phyloP scores from a whole-genome alignment of 2,888 invertebrate species.

The Agonopterix heracliana region DNA sequence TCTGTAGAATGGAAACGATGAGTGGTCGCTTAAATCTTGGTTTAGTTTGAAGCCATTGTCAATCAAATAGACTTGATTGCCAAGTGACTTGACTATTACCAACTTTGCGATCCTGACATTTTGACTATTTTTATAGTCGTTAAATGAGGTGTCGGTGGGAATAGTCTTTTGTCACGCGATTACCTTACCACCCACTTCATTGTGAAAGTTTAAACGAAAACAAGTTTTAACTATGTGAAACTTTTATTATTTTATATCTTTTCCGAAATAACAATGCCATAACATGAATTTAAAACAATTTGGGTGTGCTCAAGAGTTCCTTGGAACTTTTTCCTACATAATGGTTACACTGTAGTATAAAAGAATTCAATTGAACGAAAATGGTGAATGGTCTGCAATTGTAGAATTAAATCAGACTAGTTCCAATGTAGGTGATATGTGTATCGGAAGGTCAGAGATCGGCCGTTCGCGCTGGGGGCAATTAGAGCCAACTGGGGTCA shows the following conservation, averaged over 20 bases:
- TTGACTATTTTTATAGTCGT: conserved; percentile 13
- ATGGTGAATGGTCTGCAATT: conserved; percentile 9
- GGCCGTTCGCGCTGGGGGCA: conserved; percentile 58
- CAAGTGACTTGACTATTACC: too few species aligned
- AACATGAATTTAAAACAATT: neutral
- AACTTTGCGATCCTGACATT: conserved; percentile 2
- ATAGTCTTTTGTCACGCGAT: conserved; percentile 38
- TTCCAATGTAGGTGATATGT: conserved; percentile 48
- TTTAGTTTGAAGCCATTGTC: too few species aligned
- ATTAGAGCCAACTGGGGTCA: conserved; percentile 62
- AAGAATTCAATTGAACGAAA: neutral
- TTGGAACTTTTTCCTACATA: neutral
- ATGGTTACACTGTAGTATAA: too few species aligned
- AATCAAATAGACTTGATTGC: too few species aligned
- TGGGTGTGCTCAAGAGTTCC: neutral
- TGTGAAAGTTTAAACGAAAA: conserved; percentile 29
- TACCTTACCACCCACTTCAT: conserved; percentile 24
- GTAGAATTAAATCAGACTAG: conserved; percentile 25
- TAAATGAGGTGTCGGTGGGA: conserved; percentile 25
- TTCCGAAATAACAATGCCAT: neutral
- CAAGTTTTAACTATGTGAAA: conserved; percentile 16
- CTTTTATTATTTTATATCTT: conserved; percentile 1
- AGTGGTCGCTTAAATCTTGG: too few species aligned
- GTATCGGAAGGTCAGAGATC: conserved; percentile 65
- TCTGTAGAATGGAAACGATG: too few species aligned